phyloP scores from a whole-genome alignment of 2,888 invertebrate genomes.

The Drosophila tripunctata region DNA sequence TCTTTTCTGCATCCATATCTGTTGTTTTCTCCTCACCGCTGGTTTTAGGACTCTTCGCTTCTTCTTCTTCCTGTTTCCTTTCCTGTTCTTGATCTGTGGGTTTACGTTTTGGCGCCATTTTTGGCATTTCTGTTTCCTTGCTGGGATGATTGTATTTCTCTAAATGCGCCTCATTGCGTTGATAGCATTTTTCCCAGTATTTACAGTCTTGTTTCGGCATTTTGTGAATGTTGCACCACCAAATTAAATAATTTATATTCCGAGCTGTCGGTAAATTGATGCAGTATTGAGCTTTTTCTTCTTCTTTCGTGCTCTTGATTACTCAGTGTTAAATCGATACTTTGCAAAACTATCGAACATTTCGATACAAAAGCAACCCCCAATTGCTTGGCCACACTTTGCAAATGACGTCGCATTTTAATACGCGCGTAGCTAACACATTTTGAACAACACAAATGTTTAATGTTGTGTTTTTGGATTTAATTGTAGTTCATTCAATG shows the following conservation, averaged over 20 bases:
- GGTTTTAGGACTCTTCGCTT: slow-evolving; percentile 17
- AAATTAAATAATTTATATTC: not conserved
- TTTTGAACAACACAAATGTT: slow-evolving; percentile 1
- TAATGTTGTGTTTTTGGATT: slow-evolving; percentile 39
- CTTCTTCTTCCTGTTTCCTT: slow-evolving; percentile 30
- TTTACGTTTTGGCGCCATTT: slow-evolving; percentile 69
- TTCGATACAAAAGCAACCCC: not conserved
- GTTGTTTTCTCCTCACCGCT: slow-evolving; percentile 14
- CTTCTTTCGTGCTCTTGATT: slow-evolving; percentile 15
- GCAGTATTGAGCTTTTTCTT: slow-evolving; percentile 21
- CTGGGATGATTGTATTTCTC: slow-evolving; percentile 91
- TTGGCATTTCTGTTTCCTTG: slow-evolving; percentile 63
- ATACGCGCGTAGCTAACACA: not conserved
- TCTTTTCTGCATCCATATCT: slow-evolving; percentile 21
- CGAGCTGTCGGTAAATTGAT: not conserved
- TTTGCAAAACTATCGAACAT: not conserved
- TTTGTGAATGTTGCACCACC: slow-evolving; percentile 9
- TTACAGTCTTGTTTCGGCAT: slow-evolving; percentile 87
- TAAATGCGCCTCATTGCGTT: slow-evolving; percentile 90
- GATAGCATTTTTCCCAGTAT: slow-evolving; percentile 92
- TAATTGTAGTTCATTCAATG: slow-evolving; percentile 77
- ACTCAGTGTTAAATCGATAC: not conserved
- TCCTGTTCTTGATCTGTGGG: slow-evolving; percentile 19
- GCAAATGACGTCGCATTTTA: not conserved
- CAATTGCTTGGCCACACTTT: not conserved